phyloP scores from a whole-genome alignment of 2,797 vertebrate genomes.

The Mormyrops attenuatus region DNA sequence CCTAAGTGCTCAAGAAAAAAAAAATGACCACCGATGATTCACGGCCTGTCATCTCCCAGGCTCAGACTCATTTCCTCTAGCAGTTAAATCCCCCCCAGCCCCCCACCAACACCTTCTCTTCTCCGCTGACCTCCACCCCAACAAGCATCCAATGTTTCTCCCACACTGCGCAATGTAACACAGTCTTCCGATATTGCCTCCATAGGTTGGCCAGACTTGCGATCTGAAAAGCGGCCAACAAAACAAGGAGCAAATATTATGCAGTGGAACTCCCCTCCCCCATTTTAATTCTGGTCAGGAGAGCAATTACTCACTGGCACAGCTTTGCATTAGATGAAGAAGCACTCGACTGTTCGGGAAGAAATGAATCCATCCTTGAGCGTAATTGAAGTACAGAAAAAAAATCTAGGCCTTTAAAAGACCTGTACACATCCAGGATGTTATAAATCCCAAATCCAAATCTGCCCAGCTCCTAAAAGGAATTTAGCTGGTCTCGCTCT shows the following conservation, averaged over 20 bases:
- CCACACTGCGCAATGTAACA: neutral
- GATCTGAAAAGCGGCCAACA: neutral
- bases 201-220: neutral
- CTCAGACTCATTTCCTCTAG: slow-evolving; percentile 22
- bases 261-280: neutral
- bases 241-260: neutral
- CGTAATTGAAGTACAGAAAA: neutral
- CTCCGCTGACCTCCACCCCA: slow-evolving; percentile 3
- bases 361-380: slow-evolving; percentile 1
- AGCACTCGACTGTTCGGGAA: slow-evolving; percentile 1
- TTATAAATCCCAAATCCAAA: neutral
- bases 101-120: neutral
- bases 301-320: slow-evolving; percentile 6
- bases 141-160: neutral
- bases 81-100: neutral
- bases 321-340: neutral
- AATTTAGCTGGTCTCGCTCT: neutral
- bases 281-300: slow-evolving; percentile 2
- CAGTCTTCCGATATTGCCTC: neutral
- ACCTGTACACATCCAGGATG: neutral
- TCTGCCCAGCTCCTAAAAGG: neutral
- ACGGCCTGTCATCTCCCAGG: slow-evolving; percentile 10
- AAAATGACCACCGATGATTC: slow-evolving; percentile 14
- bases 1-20: neutral
- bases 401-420: neutral